Base-by-base conservation (phyloP, 2,888 invertebrate species). In the Trisateles emortualis region DNA sequence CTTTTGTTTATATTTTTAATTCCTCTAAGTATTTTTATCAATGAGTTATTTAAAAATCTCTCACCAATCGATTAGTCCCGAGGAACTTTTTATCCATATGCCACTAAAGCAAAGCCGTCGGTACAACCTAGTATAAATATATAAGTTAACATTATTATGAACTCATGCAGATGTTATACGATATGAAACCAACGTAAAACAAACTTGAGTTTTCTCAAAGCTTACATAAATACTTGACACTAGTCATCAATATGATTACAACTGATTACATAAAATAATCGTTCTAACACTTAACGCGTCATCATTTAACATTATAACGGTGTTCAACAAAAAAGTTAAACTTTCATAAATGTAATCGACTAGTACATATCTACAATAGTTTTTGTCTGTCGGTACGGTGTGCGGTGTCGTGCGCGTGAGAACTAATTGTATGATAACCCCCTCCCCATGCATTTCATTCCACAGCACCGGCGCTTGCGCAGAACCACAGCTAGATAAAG, bases 341-440 rank as follows among this genome's bases (percentile, higher is more conserved):
- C 60, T 71, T 70, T 71, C 64, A 49, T 59, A 49, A 63, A 52
- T 54, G 45, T 50, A 52, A 59, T 54, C 36, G 44, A 8, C 40
- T n/a, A 44, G 43, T 32, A n/a, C n/a, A n/a, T n/a, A 32, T 35
- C 32, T 24, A 44, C 32, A 33, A 33, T 19, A 44, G 22, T 67
- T 60, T 62, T 70, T 66, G 59, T 62, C 60, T 51, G 57, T 64
- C 65, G 26, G 69, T 75, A 75, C 76, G 33, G 16, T 46, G 58
- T 75, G 74, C 76, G 33, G 16, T 46, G 58, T 54, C 43, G 62
- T 39, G 64, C 64, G 67, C 76, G 80, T 79, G 78, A 74, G 79
- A 79, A 78, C 63, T 73, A 64, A 66, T 68, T 53, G 64, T 68
- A 58, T 52, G 38, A 49, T 17, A 51, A 32, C 26, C 33, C 44